phyloP scores from a whole-genome alignment of 2,113 vertebrate genomes.

The Madoqua kirkii region DNA sequence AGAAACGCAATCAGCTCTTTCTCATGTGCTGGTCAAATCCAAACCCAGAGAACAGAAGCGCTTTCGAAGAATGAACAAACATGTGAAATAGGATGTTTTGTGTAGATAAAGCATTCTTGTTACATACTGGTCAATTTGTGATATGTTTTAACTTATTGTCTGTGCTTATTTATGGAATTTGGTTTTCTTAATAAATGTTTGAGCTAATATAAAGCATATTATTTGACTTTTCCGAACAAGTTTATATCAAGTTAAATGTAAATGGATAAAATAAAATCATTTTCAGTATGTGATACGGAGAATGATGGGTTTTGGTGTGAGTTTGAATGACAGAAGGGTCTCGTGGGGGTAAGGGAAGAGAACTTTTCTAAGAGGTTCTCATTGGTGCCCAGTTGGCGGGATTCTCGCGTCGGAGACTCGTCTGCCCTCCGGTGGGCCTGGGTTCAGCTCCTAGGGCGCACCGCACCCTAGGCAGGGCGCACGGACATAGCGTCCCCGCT shows the following conservation, averaged over 20 bases:
- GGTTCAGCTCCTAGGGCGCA: background rate
- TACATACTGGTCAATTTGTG: constrained; percentile 96
- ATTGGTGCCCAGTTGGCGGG: fast-evolving
- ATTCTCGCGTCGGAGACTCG: fast-evolving
- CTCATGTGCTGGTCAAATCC: constrained; percentile 92
- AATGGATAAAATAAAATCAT: constrained; percentile 95
- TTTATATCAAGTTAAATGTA: constrained; percentile 95
- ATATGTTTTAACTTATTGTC: constrained; percentile 98
- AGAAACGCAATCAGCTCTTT: constrained; percentile 81
- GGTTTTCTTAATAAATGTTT: constrained; percentile 98
- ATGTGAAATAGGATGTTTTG: constrained; percentile 98
- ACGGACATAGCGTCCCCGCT: fast-evolving
- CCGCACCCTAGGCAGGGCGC: fast-evolving
- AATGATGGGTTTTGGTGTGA: constrained; percentile 70
- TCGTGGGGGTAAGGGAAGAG: background rate
- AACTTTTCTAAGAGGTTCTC: background rate
- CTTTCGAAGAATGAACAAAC: constrained; percentile 90
- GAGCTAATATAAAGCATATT: constrained; percentile 92
- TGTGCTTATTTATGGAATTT: constrained; percentile 95
- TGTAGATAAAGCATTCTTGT: constrained; percentile 98
- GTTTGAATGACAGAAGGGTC: background rate
- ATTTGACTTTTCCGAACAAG: constrained; percentile 91
- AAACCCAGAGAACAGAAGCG: constrained; percentile 82
- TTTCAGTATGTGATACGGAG: constrained; percentile 91
- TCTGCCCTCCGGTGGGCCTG: background rate